phyloP scores from a whole-genome alignment of 2,797 vertebrate species.

The Trachurus trachurus region DNA sequence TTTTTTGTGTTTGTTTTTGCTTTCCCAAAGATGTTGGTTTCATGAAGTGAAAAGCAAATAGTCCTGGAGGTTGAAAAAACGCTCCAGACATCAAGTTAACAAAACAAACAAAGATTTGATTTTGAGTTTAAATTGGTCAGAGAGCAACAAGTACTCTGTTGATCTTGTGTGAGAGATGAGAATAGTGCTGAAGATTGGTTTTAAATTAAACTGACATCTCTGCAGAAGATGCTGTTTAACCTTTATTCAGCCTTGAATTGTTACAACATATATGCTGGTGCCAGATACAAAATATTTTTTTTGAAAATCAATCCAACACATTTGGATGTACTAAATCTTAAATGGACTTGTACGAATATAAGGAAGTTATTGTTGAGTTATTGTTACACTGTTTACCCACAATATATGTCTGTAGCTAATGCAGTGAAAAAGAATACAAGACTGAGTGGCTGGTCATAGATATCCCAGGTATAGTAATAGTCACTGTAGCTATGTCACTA shows the following conservation, averaged over 20 bases:
- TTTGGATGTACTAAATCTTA: not conserved
- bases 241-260: slow-evolving; percentile 18
- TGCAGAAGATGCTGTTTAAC: not conserved
- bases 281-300: not conserved
- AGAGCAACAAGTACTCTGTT: not conserved
- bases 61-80: slow-evolving; percentile 11
- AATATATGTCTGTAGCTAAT: not conserved
- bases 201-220: not conserved
- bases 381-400: not conserved
- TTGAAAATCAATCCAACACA: not conserved
- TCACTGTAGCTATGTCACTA: slow-evolving; percentile 4
- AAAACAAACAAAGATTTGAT: not conserved
- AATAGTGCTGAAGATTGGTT: not conserved
- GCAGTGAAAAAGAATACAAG: not conserved
- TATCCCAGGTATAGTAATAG: not conserved
- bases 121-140: slow-evolving; percentile 5
- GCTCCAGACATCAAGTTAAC: not conserved
- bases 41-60: slow-evolving; percentile 29
- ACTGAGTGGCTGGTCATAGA: slow-evolving; percentile 4
- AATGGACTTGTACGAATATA: not conserved
- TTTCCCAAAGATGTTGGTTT: slow-evolving; percentile 33
- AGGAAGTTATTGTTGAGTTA: not conserved
- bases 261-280: not conserved
- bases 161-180: not conserved
- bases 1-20: slow-evolving; percentile 33